Percentiles rank a stretch among this genome's conserved stretches.
Conservation (phyloP, 1,140 invertebrate species). For the Drosophila elegans region DNA sequence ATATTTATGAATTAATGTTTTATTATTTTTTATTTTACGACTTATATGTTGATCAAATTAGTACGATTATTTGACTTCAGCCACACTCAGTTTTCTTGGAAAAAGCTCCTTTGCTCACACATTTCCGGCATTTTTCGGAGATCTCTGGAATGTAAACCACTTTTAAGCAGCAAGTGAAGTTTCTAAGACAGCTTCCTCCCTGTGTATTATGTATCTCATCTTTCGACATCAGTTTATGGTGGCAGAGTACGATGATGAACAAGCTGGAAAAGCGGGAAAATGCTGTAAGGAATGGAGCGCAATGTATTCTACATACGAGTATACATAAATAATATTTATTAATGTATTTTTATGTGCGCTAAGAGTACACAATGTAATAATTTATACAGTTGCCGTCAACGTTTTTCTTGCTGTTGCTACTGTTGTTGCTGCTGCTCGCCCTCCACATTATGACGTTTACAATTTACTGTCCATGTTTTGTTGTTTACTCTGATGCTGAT, state of each 20-base stretch:
- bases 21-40: too few relatives aligned
- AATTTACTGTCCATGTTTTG: constrained; percentile 82
- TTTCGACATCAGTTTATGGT: constrained; percentile 44
- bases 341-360: constrained; percentile 83
- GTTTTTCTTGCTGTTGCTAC: constrained; percentile 47
- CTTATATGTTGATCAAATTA: too few relatives aligned
- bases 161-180: not conserved
- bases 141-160: not conserved
- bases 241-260: constrained; percentile 40
- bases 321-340: constrained; percentile 84
- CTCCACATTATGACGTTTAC: constrained; percentile 77
- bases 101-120: not conserved
- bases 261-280: constrained; percentile 26
- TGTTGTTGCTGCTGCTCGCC: constrained; percentile 15
- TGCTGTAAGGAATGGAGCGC: constrained; percentile 31
- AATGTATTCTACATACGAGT: constrained; percentile 53
- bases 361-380: constrained; percentile 83
- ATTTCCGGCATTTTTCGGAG: not conserved
- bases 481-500: constrained; percentile 77
- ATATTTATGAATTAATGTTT: too few relatives aligned
- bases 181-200: not conserved
- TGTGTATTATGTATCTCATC: constrained; percentile 65
- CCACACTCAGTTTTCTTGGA: not conserved
- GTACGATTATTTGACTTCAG: not conserved
- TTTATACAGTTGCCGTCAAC: constrained; percentile 80